Conservation (phyloP, 2,113 vertebrate species). For the Melanerpes aurifrons region DNA sequence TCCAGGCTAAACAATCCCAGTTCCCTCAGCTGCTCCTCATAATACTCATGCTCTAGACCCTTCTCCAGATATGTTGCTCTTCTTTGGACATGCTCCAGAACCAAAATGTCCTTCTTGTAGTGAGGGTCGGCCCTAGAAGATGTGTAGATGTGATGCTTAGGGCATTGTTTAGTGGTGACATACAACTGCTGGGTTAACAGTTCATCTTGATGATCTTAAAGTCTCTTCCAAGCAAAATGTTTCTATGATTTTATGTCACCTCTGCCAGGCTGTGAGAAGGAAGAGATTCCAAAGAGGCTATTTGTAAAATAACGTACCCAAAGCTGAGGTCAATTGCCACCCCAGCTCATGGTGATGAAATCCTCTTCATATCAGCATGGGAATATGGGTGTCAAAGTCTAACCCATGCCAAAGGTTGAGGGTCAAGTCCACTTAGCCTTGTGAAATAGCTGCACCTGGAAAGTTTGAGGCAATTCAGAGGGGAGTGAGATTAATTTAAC, state of each 20-base stretch:
- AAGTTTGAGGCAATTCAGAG: neutral
- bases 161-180: too few relatives aligned
- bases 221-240: too few relatives aligned
- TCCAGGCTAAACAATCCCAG: too few relatives aligned
- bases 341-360: neutral
- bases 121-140: too few relatives aligned
- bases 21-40: too few relatives aligned
- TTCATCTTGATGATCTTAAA: too few relatives aligned
- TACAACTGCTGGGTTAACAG: too few relatives aligned
- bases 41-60: too few relatives aligned
- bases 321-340: neutral
- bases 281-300: neutral
- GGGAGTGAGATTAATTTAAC: neutral
- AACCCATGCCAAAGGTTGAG: neutral
- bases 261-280: neutral
- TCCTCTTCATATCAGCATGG: neutral
- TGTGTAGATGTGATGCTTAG: too few relatives aligned
- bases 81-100: too few relatives aligned
- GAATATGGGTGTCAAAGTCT: accelerated
- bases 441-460: neutral
- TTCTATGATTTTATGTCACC: neutral
- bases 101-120: too few relatives aligned
- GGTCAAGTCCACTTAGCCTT: neutral
- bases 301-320: neutral
- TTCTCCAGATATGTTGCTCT: too few relatives aligned